A percentile compares a stretch with the other conserved stretches of the same genome.
Evolutionary conservation across 2,888 invertebrate species (phyloP).

Genomic region (Aporophyla nigra): DNA sequence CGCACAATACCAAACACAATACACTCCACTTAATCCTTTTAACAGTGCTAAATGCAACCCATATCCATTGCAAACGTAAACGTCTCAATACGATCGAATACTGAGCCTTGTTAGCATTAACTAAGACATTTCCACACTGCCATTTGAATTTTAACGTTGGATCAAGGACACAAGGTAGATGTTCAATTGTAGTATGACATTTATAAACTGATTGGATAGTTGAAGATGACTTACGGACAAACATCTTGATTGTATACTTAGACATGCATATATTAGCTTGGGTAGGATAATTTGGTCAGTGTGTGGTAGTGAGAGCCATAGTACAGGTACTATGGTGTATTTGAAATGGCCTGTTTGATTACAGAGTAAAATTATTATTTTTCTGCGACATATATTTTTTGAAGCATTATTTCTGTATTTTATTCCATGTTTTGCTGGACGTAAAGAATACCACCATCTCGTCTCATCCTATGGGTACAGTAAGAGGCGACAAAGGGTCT

Average conservation of each 20-base stretch:
- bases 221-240: slow-evolving; percentile 52
- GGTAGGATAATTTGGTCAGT: not conserved
- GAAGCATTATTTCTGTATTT: no score
- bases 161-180: rapidly evolving
- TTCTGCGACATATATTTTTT: no score
- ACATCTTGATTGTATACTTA: slow-evolving; percentile 43
- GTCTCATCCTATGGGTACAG: no score
- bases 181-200: not conserved
- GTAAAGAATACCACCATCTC: no score
- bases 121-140: not conserved
- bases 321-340: not conserved
- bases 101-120: slow-evolving; percentile 20
- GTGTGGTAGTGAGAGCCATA: no score
- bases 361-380: no score
- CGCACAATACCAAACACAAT: not conserved
- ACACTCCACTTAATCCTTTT: slow-evolving; percentile 4
- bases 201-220: slow-evolving; percentile 55
- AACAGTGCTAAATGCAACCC: slow-evolving; percentile 19
- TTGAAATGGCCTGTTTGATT: not conserved
- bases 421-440: no score
- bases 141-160: slow-evolving; percentile 20
- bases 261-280: slow-evolving; percentile 39
- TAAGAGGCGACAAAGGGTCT: no score
- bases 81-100: slow-evolving; percentile 35
- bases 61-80: slow-evolving; percentile 45